phyloP scores from a whole-genome alignment of 2,113 vertebrate species.

The Brachionichthys hirsutus region DNA sequence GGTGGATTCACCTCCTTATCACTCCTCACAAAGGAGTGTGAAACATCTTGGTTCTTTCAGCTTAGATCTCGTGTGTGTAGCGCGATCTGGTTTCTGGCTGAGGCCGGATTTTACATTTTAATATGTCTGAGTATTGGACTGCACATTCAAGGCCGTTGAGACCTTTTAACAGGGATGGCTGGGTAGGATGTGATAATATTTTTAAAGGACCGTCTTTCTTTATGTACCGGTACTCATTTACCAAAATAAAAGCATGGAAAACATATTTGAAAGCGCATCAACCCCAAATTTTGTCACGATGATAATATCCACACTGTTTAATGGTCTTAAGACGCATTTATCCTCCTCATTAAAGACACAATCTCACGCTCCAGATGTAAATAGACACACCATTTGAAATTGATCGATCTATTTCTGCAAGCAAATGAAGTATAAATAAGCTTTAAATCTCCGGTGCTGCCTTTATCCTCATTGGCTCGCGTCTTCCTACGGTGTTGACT shows the following conservation, averaged over 20 bases:
- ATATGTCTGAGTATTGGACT: background rate
- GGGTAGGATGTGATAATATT: background rate
- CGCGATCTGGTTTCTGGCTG: background rate
- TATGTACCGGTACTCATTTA: background rate
- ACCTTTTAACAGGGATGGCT: background rate
- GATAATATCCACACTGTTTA: too few species aligned
- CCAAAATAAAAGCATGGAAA: background rate
- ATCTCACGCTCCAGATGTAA: too few species aligned
- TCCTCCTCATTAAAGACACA: too few species aligned
- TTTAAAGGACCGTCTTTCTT: background rate
- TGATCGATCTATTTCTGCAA: too few species aligned
- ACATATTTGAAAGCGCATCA: too few species aligned
- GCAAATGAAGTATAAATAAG: too few species aligned
- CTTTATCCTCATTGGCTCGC: background rate
- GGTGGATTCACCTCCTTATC: slow-evolving; percentile 5
- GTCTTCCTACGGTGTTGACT: background rate
- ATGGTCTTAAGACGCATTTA: too few species aligned
- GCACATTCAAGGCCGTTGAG: background rate
- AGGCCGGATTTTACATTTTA: slow-evolving; percentile 14
- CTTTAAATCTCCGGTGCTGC: too few species aligned
- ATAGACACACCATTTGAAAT: too few species aligned
- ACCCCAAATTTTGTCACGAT: too few species aligned
- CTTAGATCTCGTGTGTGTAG: slow-evolving; percentile 1
- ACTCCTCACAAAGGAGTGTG: background rate
- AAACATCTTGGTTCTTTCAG: slow-evolving; percentile 5